Conservation (phyloP, 2,888 invertebrate species). For the Monopis laevigella region DNA sequence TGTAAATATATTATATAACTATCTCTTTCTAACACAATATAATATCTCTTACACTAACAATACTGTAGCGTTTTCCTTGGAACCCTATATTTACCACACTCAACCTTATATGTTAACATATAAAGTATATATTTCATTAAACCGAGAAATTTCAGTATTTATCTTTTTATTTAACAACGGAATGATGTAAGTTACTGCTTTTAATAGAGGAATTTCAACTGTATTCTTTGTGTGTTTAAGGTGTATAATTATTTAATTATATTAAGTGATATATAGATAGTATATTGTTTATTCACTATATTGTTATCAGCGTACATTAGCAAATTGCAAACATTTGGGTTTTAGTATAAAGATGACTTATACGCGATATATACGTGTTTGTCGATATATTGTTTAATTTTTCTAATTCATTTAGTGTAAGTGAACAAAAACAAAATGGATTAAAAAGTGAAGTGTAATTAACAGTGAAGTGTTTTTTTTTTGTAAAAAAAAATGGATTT, state of each 20-base stretch:
- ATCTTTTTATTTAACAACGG: background rate
- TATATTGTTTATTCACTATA: slow-evolving; percentile 18
- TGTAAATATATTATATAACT: slow-evolving; percentile 23
- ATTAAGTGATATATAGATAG: slow-evolving; percentile 21
- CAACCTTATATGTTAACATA: background rate
- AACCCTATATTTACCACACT: background rate
- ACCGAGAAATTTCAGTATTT: slow-evolving; percentile 1
- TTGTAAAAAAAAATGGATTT: background rate
- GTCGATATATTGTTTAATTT: background rate
- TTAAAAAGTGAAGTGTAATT: background rate
- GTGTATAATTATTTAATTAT: slow-evolving; percentile 23
- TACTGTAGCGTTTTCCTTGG: slow-evolving; percentile 39
- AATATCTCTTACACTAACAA: slow-evolving; percentile 2
- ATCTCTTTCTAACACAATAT: slow-evolving; percentile 1
- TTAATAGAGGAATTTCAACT: slow-evolving; percentile 20
- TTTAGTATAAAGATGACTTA: slow-evolving; percentile 5
- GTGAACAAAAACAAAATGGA: background rate
- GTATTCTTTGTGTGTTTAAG: background rate
- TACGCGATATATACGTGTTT: background rate
- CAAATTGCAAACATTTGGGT: slow-evolving; percentile 49
- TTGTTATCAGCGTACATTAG: slow-evolving; percentile 58
- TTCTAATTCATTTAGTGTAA: no score
- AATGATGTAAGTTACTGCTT: slow-evolving; percentile 24
- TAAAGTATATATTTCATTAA: slow-evolving; percentile 1
- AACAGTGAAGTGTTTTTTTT: background rate